These are phyloP conservation scores for Nothoprocta perdicaria DNA, from an alignment of 2,113 vertebrate species.

Conservation along the genomic window DNA sequence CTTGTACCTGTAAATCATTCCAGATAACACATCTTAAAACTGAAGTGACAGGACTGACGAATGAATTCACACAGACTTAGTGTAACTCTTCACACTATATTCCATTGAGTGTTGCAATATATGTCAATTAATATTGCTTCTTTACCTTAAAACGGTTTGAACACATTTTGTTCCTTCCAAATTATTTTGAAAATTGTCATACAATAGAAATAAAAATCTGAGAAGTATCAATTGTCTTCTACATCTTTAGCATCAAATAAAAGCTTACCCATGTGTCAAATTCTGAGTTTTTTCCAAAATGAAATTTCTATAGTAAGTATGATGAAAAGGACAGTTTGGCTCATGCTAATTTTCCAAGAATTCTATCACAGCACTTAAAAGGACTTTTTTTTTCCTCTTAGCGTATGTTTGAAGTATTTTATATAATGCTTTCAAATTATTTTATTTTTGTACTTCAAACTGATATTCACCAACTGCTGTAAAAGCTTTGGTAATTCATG, in stretches of 20 bases:
- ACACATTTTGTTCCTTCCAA: slow-evolving; percentile 70
- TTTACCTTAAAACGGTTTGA: slow-evolving; percentile 77
- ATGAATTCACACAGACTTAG: slow-evolving; percentile 81
- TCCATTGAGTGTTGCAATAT: slow-evolving; percentile 79
- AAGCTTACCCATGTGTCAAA: slow-evolving; percentile 14
- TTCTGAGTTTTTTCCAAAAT: slow-evolving; percentile 40
- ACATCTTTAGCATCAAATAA: slow-evolving; percentile 19
- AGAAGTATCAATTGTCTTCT: slow-evolving; percentile 41
- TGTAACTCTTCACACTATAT: slow-evolving; percentile 81
- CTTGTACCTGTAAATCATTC: slow-evolving; percentile 80
- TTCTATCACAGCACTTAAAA: slow-evolving; percentile 17
- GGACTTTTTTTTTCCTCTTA: neutral
- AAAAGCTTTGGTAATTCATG: neutral
- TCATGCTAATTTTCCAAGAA: slow-evolving; percentile 28
- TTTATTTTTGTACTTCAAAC: neutral
- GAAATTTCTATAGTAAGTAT: slow-evolving; percentile 36
- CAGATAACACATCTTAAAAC: slow-evolving; percentile 80
- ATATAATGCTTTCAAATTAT: neutral
- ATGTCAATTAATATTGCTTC: slow-evolving; percentile 82
- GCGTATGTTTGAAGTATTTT: slow-evolving; percentile 29
- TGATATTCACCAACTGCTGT: neutral
- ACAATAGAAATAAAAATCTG: slow-evolving; percentile 38
- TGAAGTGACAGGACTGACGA: slow-evolving; percentile 81
- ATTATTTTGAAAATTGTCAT: slow-evolving; percentile 60
- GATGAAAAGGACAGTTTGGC: slow-evolving; percentile 3